A percentile compares a stretch with the other conserved stretches of the same genome.
Conservation (phyloP, 2,888 invertebrate species). For the Tenthredo notha region DNA sequence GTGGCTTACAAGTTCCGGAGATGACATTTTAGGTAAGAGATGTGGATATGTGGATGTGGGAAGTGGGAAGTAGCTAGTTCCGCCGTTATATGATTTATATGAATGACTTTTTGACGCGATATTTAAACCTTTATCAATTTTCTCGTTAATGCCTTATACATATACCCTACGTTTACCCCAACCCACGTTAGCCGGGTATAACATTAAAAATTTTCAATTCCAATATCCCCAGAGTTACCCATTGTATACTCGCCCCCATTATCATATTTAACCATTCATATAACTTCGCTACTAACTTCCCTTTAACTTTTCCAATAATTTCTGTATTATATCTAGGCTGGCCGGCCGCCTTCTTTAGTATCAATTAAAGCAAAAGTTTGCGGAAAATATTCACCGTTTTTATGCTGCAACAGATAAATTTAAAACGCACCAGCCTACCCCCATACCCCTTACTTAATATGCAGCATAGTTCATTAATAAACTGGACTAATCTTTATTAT, state of each 20-base stretch:
- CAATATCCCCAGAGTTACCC: constrained; percentile 11
- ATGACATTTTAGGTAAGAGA: neutral
- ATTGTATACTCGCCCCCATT: constrained; percentile 38
- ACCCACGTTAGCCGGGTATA: neutral
- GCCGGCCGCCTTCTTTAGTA: constrained; percentile 28
- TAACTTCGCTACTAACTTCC: constrained; percentile 31
- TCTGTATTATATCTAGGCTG: constrained; percentile 48
- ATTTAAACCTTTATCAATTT: constrained; percentile 24
- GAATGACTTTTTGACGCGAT: neutral
- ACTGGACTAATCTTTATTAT: neutral
- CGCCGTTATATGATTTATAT: neutral
- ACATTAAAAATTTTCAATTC: constrained; percentile 26
- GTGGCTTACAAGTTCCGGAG: constrained; percentile 33
- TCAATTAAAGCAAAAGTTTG: constrained; percentile 45
- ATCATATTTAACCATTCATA: constrained; percentile 48
- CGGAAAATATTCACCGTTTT: neutral
- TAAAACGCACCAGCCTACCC: neutral
- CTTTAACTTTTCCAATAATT: constrained; percentile 52
- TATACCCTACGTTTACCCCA: neutral
- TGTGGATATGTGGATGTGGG: neutral
- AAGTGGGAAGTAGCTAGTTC: neutral
- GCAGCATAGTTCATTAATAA: neutral
- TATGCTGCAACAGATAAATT: neutral
- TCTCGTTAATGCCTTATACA: constrained; percentile 5
- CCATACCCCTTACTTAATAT: neutral